Base-by-base conservation (phyloP, 1,140 invertebrate genomes). In the Brachionus asplanchnoidis region DNA sequence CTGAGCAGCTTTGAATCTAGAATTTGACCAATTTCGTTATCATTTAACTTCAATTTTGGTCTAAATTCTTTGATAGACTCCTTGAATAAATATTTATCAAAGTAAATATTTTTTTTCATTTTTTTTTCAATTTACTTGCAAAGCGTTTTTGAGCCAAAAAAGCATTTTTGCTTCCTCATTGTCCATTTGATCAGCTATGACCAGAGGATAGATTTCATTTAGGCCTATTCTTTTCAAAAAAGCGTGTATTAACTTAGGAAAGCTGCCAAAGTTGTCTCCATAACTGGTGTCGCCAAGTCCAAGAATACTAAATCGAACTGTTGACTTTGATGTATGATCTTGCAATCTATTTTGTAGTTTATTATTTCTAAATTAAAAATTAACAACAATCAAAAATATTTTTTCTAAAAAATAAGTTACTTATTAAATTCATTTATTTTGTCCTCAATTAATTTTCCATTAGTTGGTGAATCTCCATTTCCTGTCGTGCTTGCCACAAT, bases 391-490 rank as follows among this genome's bases (percentile, higher is more conserved):
- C 4, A 23, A 12, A 60, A 65, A 82, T 44, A 32, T 46, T 44
- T 75, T 75, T 46, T n/a, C 2, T 28, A 12, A 0, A 20, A 17
- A 75, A 75, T 3, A 28, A 12, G 14, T 28, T 77, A 77, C 73
- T 46, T 26, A 50, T 46, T 26, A 12, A 11, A 40, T 42, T 73
- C 40, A 42, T 14, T 11, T 3, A 77, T 77, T 4, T 28, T 60
- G 26, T 53, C 79, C 28, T 79, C 56, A 28, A 66, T 79, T 86
- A 88, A 95, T 91, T 96, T 94, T 84, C 96, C 96, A 89, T 97
- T 97, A 91, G 97, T 95, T 5, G 96, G 96, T 7, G 96, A 95
- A 92, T 97, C 95, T 0, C 96, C 96, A 88, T 97, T 97, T 44
- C 96, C 96, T 88, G 97, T 97, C 4, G 96, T 98, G 8, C 95